Evolutionary conservation across 2,797 vertebrate genomes (phyloP), one percentile per base, ranked within the genome.

Genomic region (Megalops cyprinoides): DNA sequence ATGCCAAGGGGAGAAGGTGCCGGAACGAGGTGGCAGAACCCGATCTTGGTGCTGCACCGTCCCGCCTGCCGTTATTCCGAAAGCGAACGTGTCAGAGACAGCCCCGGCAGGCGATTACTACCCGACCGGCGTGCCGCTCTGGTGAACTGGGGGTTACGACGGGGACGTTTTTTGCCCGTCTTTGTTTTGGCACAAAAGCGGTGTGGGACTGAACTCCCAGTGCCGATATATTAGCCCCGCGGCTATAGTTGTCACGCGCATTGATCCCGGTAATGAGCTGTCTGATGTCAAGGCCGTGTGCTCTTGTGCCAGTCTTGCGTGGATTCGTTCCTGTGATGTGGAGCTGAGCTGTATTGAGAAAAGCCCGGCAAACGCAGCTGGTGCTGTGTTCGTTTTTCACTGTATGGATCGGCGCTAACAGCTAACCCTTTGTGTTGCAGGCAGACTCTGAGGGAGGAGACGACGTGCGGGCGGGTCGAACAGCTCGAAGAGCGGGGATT

Each of bases 251-350:
- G 82, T 80, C 58, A 77, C 65, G 56, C 34, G 25, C 69, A 60
- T 79, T 81, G 77, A 79, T 79, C 76, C 74, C 58, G 69, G 77
- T 79, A 77, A 83, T 62, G 44, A 76, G 25, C 77, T 37, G 65
- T 28, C 49, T 58, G 67, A 15, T 25, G 74, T 46, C 56, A 53
- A 20, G 15, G 79, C 37, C 28, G 39, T n/a, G 10, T 31, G 77
- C 25, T 18, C 48, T 60, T 31, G 53, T 53, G 71, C 20, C 60
- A 49, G 79, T 12, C 20, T 12, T 65, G 44, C 53, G 76, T 2
- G 18, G 9, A 28, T 39, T 39, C 65, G 55, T 23, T 39, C 76
- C 31, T 58, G 74, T 37, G 74, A 34, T 3, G 65, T 53, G 25
- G 74, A 67, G 37, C 56, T 53, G 53, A 53, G 62, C 76, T 31